A percentile compares a stretch with the other conserved stretches of the same genome.
Conservation (phyloP, 2,888 invertebrate species). For the Drosophila tripunctata region DNA sequence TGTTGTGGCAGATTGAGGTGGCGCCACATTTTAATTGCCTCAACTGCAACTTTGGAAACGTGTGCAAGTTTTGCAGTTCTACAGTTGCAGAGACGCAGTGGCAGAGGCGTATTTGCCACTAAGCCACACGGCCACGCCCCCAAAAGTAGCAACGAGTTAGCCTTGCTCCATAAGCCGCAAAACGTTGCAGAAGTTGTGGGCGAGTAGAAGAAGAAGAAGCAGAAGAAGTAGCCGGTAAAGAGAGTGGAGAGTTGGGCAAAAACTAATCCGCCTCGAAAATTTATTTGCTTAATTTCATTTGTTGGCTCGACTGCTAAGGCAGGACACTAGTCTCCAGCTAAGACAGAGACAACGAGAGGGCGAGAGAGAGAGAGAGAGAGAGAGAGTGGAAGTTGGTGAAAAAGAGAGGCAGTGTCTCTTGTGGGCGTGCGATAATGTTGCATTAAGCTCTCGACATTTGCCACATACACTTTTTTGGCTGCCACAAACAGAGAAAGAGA, state of each 20-base stretch:
- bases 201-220: background rate
- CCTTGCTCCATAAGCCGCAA: conserved; percentile 73
- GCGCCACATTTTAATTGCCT: conserved; percentile 53
- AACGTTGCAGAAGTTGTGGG: conserved; percentile 36
- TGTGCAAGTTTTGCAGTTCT: conserved; percentile 48
- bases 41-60: conserved; percentile 24
- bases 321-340: conserved; percentile 6
- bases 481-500: background rate
- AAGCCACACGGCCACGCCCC: conserved; percentile 37
- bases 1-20: conserved; percentile 46
- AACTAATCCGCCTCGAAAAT: conserved; percentile 73
- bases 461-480: conserved; percentile 3
- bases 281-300: conserved; percentile 80
- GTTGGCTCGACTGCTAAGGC: conserved; percentile 42
- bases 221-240: background rate
- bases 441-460: conserved; percentile 63
- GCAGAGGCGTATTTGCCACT: conserved; percentile 16
- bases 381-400: background rate
- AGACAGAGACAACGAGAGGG: background rate
- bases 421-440: conserved; percentile 70
- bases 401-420: conserved; percentile 17
- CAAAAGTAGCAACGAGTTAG: conserved; percentile 56
- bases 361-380: background rate
- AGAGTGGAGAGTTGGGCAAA: conserved; percentile 10
- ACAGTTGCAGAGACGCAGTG: background rate